A percentile compares a stretch with the other conserved stretches of the same genome.
Evolutionary conservation across 2,888 invertebrate genomes (phyloP).

Genomic region (Pseudococcus longispinus): DNA sequence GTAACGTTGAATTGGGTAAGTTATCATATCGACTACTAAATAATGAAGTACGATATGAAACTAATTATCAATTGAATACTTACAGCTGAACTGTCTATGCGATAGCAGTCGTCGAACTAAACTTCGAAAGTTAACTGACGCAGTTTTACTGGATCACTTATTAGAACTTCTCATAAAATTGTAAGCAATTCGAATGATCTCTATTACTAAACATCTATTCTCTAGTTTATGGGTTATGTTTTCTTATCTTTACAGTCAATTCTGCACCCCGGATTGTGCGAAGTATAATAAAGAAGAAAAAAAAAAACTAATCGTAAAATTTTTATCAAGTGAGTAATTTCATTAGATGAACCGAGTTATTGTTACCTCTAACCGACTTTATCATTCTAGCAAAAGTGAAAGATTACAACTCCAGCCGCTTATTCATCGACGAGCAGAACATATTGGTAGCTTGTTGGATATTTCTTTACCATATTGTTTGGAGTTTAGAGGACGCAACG

Average conservation of each 20-base stretch:
- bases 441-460: background rate
- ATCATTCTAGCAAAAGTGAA: background rate
- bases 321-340: background rate
- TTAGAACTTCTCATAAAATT: background rate
- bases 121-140: background rate
- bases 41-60: background rate
- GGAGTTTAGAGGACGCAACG: background rate
- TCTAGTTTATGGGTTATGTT: background rate
- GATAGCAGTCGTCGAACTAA: background rate
- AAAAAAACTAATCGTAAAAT: background rate
- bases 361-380: background rate
- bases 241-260: constrained; percentile 4
- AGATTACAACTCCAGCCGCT: background rate
- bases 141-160: background rate
- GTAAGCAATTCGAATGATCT: background rate
- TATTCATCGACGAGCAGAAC: background rate
- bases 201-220: background rate
- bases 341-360: background rate
- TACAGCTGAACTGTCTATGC: constrained; percentile 6
- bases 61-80: background rate
- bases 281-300: background rate
- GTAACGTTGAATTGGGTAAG: constrained; percentile 11
- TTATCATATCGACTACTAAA: background rate
- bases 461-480: background rate
- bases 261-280: background rate